Conservation (phyloP, 2,113 vertebrate genomes). For the Setophaga petechia region DNA sequence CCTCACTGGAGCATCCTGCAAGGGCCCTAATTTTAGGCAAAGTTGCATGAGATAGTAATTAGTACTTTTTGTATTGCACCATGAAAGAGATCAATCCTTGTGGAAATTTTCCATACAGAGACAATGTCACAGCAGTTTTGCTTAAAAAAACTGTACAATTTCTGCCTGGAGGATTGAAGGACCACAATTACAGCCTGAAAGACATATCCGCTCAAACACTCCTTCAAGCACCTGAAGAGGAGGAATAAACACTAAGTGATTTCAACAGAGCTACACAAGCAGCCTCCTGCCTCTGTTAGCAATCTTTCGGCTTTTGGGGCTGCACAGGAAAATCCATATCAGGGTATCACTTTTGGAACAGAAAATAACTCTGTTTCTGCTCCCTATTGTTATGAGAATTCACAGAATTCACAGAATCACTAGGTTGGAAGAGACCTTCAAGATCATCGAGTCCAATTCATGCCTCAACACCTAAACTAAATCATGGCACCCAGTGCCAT, state of each 20-base stretch:
- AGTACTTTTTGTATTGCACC: background rate
- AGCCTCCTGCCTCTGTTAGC: background rate
- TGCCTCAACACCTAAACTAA: background rate
- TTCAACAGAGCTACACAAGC: background rate
- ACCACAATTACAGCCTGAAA: background rate
- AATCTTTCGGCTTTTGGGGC: background rate
- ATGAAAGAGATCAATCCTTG: background rate
- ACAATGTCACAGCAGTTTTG: background rate
- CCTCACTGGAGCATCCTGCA: background rate
- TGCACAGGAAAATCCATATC: background rate
- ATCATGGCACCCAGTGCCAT: background rate
- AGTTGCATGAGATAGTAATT: background rate
- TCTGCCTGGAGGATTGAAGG: background rate
- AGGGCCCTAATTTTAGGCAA: background rate
- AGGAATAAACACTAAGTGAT: background rate
- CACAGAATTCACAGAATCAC: background rate
- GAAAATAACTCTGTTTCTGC: background rate
- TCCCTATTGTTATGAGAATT: background rate
- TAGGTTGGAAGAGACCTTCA: background rate
- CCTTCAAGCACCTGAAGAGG: background rate
- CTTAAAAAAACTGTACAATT: background rate
- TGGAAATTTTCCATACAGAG: background rate
- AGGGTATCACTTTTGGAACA: background rate
- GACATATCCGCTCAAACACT: background rate
- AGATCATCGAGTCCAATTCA: background rate